Evolutionary conservation across 2,888 invertebrate species (phyloP), one percentile per base, ranked within the genome.

Genomic region (Apotomis capreana): DNA sequence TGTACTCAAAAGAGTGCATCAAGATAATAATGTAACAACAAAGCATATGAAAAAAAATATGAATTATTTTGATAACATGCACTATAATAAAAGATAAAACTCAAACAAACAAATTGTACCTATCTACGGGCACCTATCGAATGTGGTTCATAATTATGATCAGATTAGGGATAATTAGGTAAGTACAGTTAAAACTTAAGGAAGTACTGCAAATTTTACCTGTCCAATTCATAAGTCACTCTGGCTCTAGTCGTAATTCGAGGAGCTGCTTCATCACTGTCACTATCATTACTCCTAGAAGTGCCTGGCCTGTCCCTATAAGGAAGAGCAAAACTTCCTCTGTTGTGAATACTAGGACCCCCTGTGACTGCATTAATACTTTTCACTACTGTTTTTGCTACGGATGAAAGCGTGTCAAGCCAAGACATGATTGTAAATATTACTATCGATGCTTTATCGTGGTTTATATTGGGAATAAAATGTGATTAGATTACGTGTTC

Each of bases 221-320:
- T 68, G 15, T 68, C 68, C 15, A 68, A 52, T 68, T 68, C 59
- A 12, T 60, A 68, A 26, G 68, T 59, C 13, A 59, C 13, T 36
- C 68, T 59, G 10, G 68, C 68, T 40, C 59, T 68, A 9, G 59
- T 68, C 10, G 68, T 52, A 51, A 68, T 68, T 51, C 68, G 36
- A 15, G 52, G 5, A 51, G 12, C 52, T 40, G 59, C 40, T 15
- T 44, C 59, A 1, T 12, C 40, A 40, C 51, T 46, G 10, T 13
- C 51, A 15, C 26, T 55, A n/a, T 40, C 51, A 5, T 15, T 59
- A 40, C 12, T 59, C 3, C 1, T 5, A 12, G 36, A n/a, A 8
- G 4, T n/a, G 9, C 40, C 8, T 0, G 9, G 40, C 40, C 40
- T 37, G 6, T 64, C 55, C 6, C 8, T 9, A 15, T 10, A 68